Conservation (phyloP, 2,113 vertebrate species). For the Maccullochella peelii region DNA sequence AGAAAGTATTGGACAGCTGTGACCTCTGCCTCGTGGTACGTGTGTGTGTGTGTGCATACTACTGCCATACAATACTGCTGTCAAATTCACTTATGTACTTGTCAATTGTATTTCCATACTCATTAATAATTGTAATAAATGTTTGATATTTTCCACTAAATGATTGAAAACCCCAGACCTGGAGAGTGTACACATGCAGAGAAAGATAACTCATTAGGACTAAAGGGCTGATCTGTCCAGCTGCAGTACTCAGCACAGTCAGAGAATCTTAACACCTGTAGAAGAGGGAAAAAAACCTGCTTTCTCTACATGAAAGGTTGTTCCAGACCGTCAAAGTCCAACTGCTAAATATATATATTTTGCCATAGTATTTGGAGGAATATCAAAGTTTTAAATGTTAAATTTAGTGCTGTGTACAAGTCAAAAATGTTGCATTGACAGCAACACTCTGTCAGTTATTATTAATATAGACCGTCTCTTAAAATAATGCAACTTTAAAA, state of each 20-base stretch:
- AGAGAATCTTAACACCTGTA: not conserved
- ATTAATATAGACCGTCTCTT: not conserved
- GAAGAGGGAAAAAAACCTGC: too few relatives aligned
- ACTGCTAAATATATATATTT: not conserved
- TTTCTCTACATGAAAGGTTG: not conserved
- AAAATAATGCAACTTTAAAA: not conserved
- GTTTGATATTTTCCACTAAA: not conserved
- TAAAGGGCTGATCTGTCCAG: not conserved
- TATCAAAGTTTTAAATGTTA: not conserved
- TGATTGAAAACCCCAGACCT: not conserved
- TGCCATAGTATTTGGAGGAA: not conserved
- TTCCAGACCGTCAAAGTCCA: not conserved
- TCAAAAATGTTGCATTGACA: not conserved
- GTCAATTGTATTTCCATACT: too few relatives aligned
- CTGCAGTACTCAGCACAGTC: not conserved
- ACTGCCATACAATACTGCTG: not conserved
- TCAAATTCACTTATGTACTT: not conserved
- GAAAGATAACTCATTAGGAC: not conserved
- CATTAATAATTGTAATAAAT: not conserved
- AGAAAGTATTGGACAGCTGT: slow-evolving; percentile 90
- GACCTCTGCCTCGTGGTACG: slow-evolving; percentile 96
- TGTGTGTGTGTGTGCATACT: slow-evolving; percentile 21
- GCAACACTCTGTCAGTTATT: not conserved
- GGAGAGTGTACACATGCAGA: not conserved
- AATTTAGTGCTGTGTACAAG: not conserved